phyloP scores from a whole-genome alignment of 2,888 invertebrate genomes.

The Agrochola circellaris region DNA sequence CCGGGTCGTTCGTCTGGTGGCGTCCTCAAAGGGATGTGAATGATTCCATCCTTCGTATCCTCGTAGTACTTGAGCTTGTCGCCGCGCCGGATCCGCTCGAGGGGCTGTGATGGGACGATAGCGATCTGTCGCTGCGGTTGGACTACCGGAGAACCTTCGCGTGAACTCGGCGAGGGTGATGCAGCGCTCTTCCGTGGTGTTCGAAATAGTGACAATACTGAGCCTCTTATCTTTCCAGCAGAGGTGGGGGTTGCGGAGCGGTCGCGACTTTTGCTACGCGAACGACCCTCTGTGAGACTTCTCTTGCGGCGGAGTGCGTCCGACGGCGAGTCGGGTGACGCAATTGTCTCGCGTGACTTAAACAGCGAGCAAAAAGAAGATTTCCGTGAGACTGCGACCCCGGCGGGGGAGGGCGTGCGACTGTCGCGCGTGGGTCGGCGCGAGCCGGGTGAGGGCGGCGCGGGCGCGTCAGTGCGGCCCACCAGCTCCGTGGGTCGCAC shows the following conservation, averaged over 20 bases:
- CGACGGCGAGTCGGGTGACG: conserved; percentile 92
- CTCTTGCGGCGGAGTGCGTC: conserved; percentile 84
- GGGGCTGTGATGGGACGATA: conserved; percentile 64
- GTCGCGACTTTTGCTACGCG: conserved; percentile 93
- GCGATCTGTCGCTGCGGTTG: conserved; percentile 74
- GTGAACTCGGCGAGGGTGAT: conserved; percentile 82
- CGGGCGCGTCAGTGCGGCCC: conserved; percentile 62
- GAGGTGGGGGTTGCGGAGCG: conserved; percentile 91
- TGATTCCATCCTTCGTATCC: conserved; percentile 91
- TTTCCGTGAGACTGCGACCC: conserved; percentile 92
- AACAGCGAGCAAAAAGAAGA: conserved; percentile 96
- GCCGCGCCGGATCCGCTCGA: conserved; percentile 67
- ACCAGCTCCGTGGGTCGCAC: conserved; percentile 80
- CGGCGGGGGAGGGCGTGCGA: conserved; percentile 93
- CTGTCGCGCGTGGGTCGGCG: conserved; percentile 72
- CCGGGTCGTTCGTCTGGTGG: conserved; percentile 92
- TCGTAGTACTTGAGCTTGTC: conserved; percentile 91
- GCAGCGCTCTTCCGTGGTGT: conserved; percentile 85
- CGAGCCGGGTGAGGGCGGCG: conserved; percentile 72
- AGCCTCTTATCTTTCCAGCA: conserved; percentile 91
- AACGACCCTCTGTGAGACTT: conserved; percentile 87
- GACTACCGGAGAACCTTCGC: conserved; percentile 80
- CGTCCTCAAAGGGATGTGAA: conserved; percentile 94
- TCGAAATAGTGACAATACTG: conserved; percentile 93
- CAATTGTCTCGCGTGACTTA: conserved; percentile 92